Base-by-base conservation (phyloP, 92 coral and sea anemone genomes). In the Zoanthus sansibaricus region DNA sequence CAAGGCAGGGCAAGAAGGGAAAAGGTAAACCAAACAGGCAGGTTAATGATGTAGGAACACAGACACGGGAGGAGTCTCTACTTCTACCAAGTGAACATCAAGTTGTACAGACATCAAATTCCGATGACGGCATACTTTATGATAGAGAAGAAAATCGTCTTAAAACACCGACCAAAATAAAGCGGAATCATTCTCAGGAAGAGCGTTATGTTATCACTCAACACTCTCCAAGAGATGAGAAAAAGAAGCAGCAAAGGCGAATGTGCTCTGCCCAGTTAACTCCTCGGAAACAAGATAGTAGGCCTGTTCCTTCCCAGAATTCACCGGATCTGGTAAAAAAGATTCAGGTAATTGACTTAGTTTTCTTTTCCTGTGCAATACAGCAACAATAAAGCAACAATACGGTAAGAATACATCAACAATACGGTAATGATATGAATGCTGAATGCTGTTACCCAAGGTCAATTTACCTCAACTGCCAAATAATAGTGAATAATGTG, bases 41-140 rank as follows among this genome's bases (percentile, higher is more conserved):
- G 16, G 54, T 82, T 72, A 89, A 76, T 37, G 92, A 89, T 12
- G 90, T 87, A 11, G 75, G 88, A 7, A 90, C 93, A 7, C 93
- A 90, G 64, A 90, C 93, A 14, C 80, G 82, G 21, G 88, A 76
- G 18, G 85, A 80, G 17, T 80, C 62, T 13, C 9, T 25, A 48
- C 52, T 66, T 48, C 55, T 79, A n/a, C 45, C 33, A 45, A 37
- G 59, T 46, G 59, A 80, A 48, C 72, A 67, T 37, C 9, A 76
- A 31, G 20, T 20, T 25, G 48, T 13, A 76, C 67, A 31, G 9
- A 11, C 30, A 9, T 45, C 75, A 14, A 67, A 10, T 5, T 59
- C 74, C 18, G 75, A 66, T 13, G 48, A 37, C 52, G 66, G 62
- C 66, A 4, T 33, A n/a, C 44, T 66, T 69, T 9, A 25, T 18